A percentile compares a stretch with the other conserved stretches of the same genome.
These are phyloP conservation scores for Xiphophorus birchmanni DNA, from an alignment of 2,797 vertebrate genomes.

Conservation along the genomic window DNA sequence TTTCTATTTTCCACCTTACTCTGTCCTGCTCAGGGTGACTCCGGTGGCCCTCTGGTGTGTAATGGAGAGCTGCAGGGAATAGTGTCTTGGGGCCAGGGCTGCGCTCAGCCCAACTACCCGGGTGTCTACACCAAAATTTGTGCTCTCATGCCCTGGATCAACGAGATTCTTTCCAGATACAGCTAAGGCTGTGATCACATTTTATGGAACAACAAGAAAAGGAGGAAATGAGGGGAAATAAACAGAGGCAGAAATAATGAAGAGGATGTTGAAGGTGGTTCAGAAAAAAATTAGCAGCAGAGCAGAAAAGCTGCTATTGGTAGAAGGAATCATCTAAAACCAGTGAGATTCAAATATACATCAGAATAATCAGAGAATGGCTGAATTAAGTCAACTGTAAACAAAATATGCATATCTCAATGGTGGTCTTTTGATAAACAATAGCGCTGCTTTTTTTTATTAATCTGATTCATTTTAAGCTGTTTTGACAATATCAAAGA, in stretches of 20 bases:
- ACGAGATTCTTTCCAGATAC: conserved; percentile 71
- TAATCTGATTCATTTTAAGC: background rate
- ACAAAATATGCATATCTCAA: background rate
- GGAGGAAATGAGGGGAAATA: conserved; percentile 25
- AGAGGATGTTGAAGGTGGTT: conserved; percentile 35
- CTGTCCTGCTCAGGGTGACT: conserved; percentile 80
- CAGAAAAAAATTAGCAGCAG: conserved; percentile 19
- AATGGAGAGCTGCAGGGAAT: conserved; percentile 84
- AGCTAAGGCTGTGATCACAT: conserved; percentile 59
- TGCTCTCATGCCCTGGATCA: conserved; percentile 85
- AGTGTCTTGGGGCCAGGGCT: conserved; percentile 88
- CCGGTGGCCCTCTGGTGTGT: conserved; percentile 87
- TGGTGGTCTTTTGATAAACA: background rate
- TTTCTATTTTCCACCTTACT: background rate
- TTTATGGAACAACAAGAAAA: conserved; percentile 23
- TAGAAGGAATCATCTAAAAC: background rate
- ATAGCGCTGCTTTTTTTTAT: background rate
- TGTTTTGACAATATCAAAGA: background rate
- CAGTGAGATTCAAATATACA: background rate
- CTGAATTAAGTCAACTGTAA: background rate
- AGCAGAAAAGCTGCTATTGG: background rate
- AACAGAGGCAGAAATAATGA: conserved; percentile 38
- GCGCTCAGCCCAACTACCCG: conserved; percentile 76
- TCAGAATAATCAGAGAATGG: background rate
- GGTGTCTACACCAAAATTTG: conserved; percentile 90